Evolutionary conservation across 2,888 invertebrate genomes (phyloP), one percentile per base, ranked within the genome.

Genomic region (Calameuta idolon): DNA sequence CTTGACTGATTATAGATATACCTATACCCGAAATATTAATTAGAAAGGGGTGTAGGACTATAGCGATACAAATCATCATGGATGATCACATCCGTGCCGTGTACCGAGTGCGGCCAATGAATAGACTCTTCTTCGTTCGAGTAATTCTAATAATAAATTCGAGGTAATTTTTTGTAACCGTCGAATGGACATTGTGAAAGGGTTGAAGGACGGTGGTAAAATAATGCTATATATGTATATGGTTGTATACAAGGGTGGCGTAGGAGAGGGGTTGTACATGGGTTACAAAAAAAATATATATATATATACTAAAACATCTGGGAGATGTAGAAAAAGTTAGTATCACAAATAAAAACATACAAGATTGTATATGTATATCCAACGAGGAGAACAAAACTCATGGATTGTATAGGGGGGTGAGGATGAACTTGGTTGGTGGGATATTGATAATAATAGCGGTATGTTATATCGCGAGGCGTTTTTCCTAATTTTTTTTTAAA

Each of bases 41-140:
- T 82, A 85, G 83, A 85, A 84, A 86, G 84, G 85, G 84, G 85
- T 83, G 12, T 81, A n/a, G n/a, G 82, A 81, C 82, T 84, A 85
- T 85, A 84, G 80, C 83, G 81, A 83, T 84, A 78, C 83, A 87
- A 89, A 90, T 90, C 87, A 90, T 90, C 86, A 55, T 90, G 89
- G 89, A 90, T 90, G 89, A 2, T 55, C 55, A 55, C 55, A 55
- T 55, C 85, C 87, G 87, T 89, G 88, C 88, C 89, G 88, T 88
- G 89, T 88, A 76, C 34, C 74, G 35, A 74, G 76, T 77, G 75
- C 77, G 74, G 73, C 55, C 55, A 15, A 55, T 55, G 15, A 55
- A 55, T 23, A 55, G 55, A 31, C 75, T 73, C 79, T 71, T 34
- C 74, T 31, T 23, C 68, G 4, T n/a, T 69, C 4, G 12, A 34